Conservation (phyloP, 2,797 vertebrate genomes). For the Manis pentadactyla region DNA sequence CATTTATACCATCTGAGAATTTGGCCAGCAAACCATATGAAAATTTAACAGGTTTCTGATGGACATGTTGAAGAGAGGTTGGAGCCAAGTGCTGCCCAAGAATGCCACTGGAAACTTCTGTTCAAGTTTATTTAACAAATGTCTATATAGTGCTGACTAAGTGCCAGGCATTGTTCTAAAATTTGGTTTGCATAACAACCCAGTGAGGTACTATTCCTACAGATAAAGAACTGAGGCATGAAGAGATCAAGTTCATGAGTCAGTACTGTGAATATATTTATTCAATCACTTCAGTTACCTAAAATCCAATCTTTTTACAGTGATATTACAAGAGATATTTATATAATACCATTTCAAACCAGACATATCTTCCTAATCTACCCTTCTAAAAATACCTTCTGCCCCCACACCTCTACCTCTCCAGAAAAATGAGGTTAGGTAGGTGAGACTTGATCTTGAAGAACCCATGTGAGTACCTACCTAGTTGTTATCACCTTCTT, state of each 20-base stretch:
- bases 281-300: background rate
- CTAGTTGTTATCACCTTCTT: background rate
- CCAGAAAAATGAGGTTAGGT: background rate
- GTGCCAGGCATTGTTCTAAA: background rate
- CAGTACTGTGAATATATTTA: background rate
- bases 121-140: background rate
- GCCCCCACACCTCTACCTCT: background rate
- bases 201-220: background rate
- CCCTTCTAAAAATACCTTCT: background rate
- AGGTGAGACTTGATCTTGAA: background rate
- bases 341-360: background rate
- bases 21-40: background rate
- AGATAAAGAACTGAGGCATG: background rate
- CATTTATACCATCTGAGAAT: constrained; percentile 32
- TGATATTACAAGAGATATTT: background rate
- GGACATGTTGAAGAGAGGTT: background rate
- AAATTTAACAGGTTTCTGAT: constrained; percentile 32
- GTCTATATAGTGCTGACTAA: background rate
- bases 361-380: background rate
- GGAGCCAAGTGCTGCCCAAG: background rate
- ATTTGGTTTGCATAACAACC: background rate
- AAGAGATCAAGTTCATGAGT: background rate
- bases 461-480: background rate
- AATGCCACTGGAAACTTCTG: background rate
- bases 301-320: constrained; percentile 17